Evolutionary conservation across 1,140 invertebrate species (phyloP), one percentile per base, ranked within the genome.

Genomic region (Drosophila kepulauana): DNA sequence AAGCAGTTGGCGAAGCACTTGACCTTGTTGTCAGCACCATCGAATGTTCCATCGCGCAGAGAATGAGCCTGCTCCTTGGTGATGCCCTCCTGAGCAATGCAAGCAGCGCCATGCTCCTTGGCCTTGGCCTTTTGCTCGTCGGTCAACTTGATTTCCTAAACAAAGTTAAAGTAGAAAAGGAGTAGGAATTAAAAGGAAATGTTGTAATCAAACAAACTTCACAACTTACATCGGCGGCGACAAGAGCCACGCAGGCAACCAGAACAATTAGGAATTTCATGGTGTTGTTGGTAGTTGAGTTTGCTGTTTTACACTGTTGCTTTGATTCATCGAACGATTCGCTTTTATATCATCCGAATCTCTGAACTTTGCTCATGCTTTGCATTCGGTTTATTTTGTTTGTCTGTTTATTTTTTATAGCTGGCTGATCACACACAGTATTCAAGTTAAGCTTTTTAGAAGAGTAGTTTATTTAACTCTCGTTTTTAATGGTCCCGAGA

Each of bases 1-100:
- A 90, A 90, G n/a, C 86, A 90, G 35, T 82, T 82, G 70, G 82
- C 70, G 25, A 90, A 90, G 62, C 86, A 90, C 48, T 90, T 90
- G 1, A 80, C 48, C 70, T 91, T 90, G 1, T 10, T n/a, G 46
- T 90, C 86, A 16, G 1, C 7, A 10, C 75, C 64, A 1, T 76
- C 78, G 8, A 89, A 90, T 0, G 76, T 79, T 20, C 86, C 85
- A 8, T 51, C 52, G 1, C 72, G 72, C 43, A 89, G 52, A 13
- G 71, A 63, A 1, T 48, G 0, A 0, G 71, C 86, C 59, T 89
- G 85, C 1, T 89, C 85, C 81, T 85, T 90, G 78, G 85, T 81
- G 30, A 90, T 56, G 8, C 86, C 85, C 45, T 89, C 85, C 75
- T 90, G 81, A 35, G 76, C 68, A 25, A 56, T 30, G 25, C 85